Percentiles rank a stretch among this genome's conserved stretches.
Evolutionary conservation across 2,113 vertebrate species (phyloP).

Genomic region (Emydura subglobosa): DNA sequence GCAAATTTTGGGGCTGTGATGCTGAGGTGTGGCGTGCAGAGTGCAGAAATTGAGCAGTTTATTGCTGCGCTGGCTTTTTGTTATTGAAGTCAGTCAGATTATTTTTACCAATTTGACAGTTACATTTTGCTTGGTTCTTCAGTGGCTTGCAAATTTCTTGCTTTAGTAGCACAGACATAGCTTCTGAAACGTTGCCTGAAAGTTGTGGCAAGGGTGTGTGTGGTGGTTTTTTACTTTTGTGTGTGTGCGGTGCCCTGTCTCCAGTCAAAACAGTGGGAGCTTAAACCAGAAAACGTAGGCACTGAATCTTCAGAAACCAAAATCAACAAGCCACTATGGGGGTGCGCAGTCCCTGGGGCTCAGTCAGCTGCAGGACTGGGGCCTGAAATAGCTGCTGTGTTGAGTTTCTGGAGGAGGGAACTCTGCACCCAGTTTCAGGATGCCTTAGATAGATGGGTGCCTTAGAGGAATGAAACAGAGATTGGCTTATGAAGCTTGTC

Average conservation of each 20-base stretch:
- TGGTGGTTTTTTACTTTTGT: neutral
- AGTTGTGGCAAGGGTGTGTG: neutral
- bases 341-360: neutral
- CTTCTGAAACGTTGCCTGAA: neutral
- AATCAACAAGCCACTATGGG: neutral
- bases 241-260: neutral
- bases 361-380: rapidly evolving
- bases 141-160: neutral
- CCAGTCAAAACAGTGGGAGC: neutral
- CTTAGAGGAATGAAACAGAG: neutral
- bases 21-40: neutral
- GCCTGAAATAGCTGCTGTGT: no score
- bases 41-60: neutral
- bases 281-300: neutral
- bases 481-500: neutral
- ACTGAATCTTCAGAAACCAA: neutral
- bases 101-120: neutral
- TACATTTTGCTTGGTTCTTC: neutral
- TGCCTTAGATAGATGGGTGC: neutral
- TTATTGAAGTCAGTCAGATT: neutral
- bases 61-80: neutral
- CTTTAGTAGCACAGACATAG: neutral
- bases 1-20: neutral
- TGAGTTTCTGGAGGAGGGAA: no score
- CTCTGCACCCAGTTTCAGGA: neutral